These are phyloP conservation scores for Zonotrichia leucophrys DNA, from an alignment of 2,113 vertebrate genomes.

Conservation along the genomic window DNA sequence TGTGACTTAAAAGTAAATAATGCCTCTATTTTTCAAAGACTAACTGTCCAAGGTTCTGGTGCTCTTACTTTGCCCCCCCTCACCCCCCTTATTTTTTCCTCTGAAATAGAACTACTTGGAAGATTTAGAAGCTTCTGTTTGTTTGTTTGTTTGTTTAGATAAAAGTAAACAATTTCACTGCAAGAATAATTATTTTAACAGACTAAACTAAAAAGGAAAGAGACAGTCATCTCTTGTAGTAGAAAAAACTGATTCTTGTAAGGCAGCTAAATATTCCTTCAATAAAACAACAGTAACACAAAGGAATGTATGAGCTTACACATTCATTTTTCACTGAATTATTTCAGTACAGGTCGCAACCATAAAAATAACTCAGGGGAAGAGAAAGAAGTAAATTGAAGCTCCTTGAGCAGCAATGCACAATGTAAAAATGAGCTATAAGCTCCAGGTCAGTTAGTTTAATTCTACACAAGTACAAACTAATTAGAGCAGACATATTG, in stretches of 20 bases:
- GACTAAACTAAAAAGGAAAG: background rate
- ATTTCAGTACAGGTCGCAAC: background rate
- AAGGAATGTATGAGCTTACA: background rate
- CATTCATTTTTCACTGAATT: background rate
- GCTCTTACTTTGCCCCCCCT: background rate
- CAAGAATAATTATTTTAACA: background rate
- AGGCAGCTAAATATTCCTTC: background rate
- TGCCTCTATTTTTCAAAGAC: background rate
- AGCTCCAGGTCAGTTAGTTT: background rate
- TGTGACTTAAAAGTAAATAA: background rate
- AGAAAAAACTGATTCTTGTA: background rate
- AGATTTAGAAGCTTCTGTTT: background rate
- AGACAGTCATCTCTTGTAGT: background rate
- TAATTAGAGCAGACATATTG: background rate
- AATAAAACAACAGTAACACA: background rate
- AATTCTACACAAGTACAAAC: background rate
- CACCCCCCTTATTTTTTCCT: too few relatives aligned
- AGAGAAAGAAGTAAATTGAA: background rate
- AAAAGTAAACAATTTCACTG: background rate
- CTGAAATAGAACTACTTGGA: background rate
- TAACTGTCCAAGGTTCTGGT: background rate
- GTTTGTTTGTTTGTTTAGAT: background rate
- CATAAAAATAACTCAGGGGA: background rate
- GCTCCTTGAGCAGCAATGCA: background rate
- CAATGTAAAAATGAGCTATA: background rate